A percentile compares a stretch with the other conserved stretches of the same genome.
These are phyloP conservation scores for Pelmatolapia mariae DNA, from an alignment of 2,113 vertebrate species.

Conservation along the genomic window DNA sequence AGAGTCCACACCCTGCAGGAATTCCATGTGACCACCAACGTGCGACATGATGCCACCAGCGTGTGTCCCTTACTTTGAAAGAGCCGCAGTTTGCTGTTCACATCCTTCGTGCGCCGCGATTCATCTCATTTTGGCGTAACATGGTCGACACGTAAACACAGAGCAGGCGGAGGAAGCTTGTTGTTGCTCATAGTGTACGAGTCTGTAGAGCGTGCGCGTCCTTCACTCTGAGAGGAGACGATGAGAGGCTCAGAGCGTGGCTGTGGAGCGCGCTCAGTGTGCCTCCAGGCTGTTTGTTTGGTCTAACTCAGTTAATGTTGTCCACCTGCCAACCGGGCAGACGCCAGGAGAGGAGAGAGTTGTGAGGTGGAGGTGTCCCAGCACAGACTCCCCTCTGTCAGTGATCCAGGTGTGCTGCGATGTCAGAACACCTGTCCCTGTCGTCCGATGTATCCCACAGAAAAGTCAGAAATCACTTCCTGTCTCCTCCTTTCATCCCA, in stretches of 20 bases:
- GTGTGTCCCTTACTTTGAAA: neutral
- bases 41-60: slow-evolving; percentile 21
- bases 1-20: neutral
- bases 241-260: neutral
- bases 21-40: neutral
- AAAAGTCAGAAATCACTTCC: neutral
- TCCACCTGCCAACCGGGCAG: neutral
- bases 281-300: neutral
- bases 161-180: neutral
- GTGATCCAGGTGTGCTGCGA: neutral
- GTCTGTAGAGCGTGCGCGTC: neutral
- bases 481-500: neutral
- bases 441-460: neutral
- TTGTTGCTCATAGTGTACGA: neutral
- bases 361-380: neutral
- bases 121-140: neutral
- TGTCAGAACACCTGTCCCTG: neutral
- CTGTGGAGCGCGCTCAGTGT: neutral
- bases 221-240: neutral
- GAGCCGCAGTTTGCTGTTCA: neutral
- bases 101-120: neutral
- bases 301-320: neutral
- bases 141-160: neutral
- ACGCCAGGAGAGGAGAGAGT: neutral
- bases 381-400: neutral